Conservation (phyloP, 2,113 vertebrate species). For the Ptychochromis oligacanthus region DNA sequence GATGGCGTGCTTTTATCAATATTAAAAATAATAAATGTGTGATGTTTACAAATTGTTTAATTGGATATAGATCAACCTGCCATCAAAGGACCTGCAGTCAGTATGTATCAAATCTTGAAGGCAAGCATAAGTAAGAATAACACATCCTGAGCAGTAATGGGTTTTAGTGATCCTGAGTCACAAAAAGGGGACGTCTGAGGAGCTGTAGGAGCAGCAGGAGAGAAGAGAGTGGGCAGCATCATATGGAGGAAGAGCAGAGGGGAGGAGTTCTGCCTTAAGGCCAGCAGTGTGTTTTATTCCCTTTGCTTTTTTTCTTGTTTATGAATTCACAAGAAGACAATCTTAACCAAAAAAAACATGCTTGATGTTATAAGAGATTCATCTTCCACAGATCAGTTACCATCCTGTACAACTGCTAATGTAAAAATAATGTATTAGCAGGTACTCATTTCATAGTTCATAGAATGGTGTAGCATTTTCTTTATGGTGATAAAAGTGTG, state of each 20-base stretch:
- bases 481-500: background rate
- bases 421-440: too few relatives aligned
- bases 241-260: background rate
- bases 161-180: background rate
- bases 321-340: background rate
- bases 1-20: background rate
- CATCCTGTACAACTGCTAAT: background rate
- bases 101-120: background rate
- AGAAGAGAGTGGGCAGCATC: slow-evolving; percentile 2
- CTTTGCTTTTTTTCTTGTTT: background rate
- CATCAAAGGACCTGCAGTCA: background rate
- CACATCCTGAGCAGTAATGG: background rate
- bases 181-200: background rate
- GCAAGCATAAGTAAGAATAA: background rate
- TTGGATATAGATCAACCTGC: background rate
- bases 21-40: background rate
- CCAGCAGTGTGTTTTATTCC: background rate
- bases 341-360: background rate
- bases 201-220: background rate
- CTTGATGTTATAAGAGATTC: background rate
- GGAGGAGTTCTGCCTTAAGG: background rate
- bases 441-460: background rate
- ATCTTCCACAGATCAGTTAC: background rate
- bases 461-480: background rate
- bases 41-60: background rate